Evolutionary conservation across 2,797 vertebrate species (phyloP), one percentile per base, ranked within the genome.

Genomic region (Paratrypauchen microcephalus): DNA sequence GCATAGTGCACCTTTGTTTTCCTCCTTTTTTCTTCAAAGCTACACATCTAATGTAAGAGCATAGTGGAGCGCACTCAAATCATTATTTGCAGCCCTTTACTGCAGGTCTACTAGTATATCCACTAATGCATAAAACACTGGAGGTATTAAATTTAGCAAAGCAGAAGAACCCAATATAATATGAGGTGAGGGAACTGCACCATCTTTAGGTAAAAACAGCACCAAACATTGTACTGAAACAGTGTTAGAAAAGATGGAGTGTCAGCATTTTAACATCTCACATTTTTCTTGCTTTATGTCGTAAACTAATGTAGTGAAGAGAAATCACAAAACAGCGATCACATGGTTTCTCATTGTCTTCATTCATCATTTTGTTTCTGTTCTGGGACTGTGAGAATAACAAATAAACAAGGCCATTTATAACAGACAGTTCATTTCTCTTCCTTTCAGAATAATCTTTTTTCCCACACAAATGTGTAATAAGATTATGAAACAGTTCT

Each of bases 401-500:
- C 32, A 61, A 61, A 36, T 61, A 61, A 61, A 61, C 30, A 39
- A 11, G 7, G 13, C 18, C 3, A 61, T 61, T 32, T 59, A 12
- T 21, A 36, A 61, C 32, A n/a, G 30, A n/a, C 59, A 23, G 60
- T 39, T 41, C 26, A 58, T 30, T 32, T 36, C 13, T 7, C 39
- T 26, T 47, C 9, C 11, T 39, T 39, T 61, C 39, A 47, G 11
- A 63, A 23, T 23, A 13, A 47, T 66, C 69, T 70, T 80, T 78
- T 71, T 7, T 50, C 15, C 18, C 48, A 2, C 4, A 45, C 75
- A 78, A 63, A 86, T 81, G 72, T 75, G 18, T 83, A 86, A 87
- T 86, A 80, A 26, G 77, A 71, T 80, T 78, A 72, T 78, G 61
- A 83, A 79, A 36, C 80, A 73, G 72, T 66, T 70, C 65, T 73